Evolutionary conservation across 2,113 vertebrate genomes (phyloP), one percentile per base, ranked within the genome.

Genomic region (Syngnathus typhle): DNA sequence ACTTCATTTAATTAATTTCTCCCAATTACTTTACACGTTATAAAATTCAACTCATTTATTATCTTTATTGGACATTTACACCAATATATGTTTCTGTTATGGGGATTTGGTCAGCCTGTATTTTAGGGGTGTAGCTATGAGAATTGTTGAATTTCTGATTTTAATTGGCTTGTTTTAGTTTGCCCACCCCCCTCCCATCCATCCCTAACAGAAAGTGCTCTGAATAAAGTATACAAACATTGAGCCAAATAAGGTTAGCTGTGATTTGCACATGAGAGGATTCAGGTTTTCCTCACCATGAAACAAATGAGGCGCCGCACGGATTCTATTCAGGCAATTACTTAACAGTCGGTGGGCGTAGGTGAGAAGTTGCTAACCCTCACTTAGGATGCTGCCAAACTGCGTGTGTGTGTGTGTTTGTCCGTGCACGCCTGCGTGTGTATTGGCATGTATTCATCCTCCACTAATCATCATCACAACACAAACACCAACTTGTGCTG

Each of bases 381-480:
- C 80, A 76, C 65, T 76, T 70, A 70, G 74, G 77, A 78, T 67
- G 19, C 32, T 41, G 71, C 80, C 82, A 79, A 85, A 75, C 43
- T 67, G 72, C 72, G 79, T 83, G 77, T 77, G 85, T 85, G 82
- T 84, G 75, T 69, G 41, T 71, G 71, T 75, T 77, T 84, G 75
- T 79, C 84, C 82, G 82, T 76, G 18, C 7, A 2, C 19, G 46
- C 75, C 71, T 84, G 75, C 69, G 67, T 36, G 81, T 82, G 82
- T 83, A 74, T 84, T 87, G 82, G 82, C 79, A 81, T 74, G 72
- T 47, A 81, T 76, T 88, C 83, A 72, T 84, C 74, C 75, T 69
- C 63, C 64, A 68, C 80, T 84, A 87, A 83, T 85, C 83, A 84
- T 85, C 82, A 83, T 80, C 79, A 83, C 74, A 85, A 86, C 82